Conservation (phyloP, 92 coral and sea anemone species). For the Palythoa heliodiscus region DNA sequence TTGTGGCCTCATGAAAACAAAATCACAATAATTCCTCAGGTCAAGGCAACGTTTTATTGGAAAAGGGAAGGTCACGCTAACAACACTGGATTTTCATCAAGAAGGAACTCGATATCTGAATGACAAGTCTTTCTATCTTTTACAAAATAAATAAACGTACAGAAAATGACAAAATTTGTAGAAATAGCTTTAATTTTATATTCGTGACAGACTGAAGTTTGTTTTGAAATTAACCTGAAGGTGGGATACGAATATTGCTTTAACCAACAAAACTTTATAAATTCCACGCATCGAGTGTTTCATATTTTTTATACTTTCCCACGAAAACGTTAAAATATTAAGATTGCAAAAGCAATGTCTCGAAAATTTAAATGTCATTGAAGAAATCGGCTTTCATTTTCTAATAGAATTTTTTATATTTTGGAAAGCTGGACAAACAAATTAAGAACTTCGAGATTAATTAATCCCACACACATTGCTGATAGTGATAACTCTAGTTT, state of each 20-base stretch:
- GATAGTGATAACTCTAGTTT: background rate
- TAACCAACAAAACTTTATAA: background rate
- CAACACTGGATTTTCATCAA: background rate
- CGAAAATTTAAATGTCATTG: background rate
- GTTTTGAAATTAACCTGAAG: slow-evolving; percentile 27
- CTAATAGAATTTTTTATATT: background rate
- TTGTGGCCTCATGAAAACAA: slow-evolving; percentile 42
- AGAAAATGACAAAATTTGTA: background rate
- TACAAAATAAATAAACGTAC: background rate
- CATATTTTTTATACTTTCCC: background rate
- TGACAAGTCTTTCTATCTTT: background rate
- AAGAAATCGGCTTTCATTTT: background rate
- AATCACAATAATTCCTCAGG: slow-evolving; percentile 26
- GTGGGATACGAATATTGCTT: background rate
- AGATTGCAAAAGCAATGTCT: background rate
- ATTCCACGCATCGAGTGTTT: background rate
- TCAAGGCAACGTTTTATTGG: slow-evolving; percentile 27
- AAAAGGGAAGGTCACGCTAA: slow-evolving; percentile 33
- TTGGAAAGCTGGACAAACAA: slow-evolving; percentile 20
- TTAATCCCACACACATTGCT: slow-evolving; percentile 36
- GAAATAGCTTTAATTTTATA: background rate
- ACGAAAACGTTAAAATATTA: background rate
- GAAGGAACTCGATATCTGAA: background rate
- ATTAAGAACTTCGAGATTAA: slow-evolving; percentile 16
- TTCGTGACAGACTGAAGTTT: slow-evolving; percentile 37